Base-by-base conservation (phyloP, 2,888 invertebrate genomes). In the Ditula angustiorana region DNA sequence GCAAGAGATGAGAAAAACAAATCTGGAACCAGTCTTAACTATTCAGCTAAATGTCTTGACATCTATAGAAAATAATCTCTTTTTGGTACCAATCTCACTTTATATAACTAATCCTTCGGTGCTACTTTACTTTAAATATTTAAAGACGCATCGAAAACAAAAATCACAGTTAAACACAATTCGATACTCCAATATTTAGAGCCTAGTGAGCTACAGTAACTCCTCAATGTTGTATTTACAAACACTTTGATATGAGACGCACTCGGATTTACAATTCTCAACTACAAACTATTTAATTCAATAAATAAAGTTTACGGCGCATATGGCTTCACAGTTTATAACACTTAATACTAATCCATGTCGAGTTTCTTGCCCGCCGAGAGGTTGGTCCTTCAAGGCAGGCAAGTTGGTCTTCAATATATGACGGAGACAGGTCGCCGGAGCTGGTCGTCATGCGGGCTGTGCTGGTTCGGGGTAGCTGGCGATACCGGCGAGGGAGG, bases 381-480 rank as follows among this genome's bases (percentile, higher is more conserved):
- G 72, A 78, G 75, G 50, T 60, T 33, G 63, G 66, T 72, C 81
- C 74, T 83, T 89, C 84, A 90, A 86, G 90, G 87, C 78, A 91
- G 88, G 85, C 85, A 81, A 66, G 87, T 82, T 78, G 90, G 90
- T 79, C 90, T 92, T 92, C 94, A 96, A 92, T 95, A 95, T 88
- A 95, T 95, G 74, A 96, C 95, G 66, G 96, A 94, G 35, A 96
- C 95, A 0, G 96, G 95, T 87, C 96, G 94, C 78, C 95, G 86
- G 3, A 96, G 92, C 77, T 95, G 93, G 74, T 94, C 94, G 71
- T 94, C 94, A 72, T 93, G 86, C 0, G 92, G 92, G 85, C 91
- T 91, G 84, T 92, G 91, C 75, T 89, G 90, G 57, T 83, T 83
- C 49, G 89, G 85, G 7, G 89, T 87, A 33, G 88, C 90, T 0